Percentiles rank a stretch among this genome's conserved stretches.
These are phyloP conservation scores for Drosophila funebris DNA, from an alignment of 1,140 invertebrate species.

Conservation along the genomic window DNA sequence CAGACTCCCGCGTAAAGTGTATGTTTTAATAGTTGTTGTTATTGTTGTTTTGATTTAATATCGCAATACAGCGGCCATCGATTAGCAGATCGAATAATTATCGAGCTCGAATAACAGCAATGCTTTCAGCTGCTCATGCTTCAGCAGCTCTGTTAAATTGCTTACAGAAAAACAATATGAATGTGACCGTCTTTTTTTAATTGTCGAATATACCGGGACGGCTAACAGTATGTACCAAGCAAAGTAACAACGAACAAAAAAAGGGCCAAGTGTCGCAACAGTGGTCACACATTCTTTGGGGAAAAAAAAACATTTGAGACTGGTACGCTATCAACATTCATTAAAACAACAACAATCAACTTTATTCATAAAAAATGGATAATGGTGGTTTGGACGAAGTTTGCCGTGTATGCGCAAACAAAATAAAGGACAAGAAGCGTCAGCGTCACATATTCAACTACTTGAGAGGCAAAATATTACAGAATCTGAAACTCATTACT, in stretches of 20 bases:
- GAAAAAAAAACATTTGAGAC: background rate
- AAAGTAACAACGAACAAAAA: too few relatives aligned
- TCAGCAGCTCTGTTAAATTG: too few relatives aligned
- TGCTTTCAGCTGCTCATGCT: too few relatives aligned
- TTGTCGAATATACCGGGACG: too few relatives aligned
- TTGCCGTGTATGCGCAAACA: conserved; percentile 64
- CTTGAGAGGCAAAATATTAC: conserved; percentile 45
- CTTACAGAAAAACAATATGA: too few relatives aligned
- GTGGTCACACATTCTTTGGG: background rate
- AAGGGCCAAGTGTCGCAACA: too few relatives aligned
- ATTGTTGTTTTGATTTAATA: conserved; percentile 5
- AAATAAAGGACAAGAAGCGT: conserved; percentile 46
- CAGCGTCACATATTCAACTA: conserved; percentile 56
- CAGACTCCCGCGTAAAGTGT: conserved; percentile 19
- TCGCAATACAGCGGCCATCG: too few relatives aligned
- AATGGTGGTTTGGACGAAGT: conserved; percentile 28
- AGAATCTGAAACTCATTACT: conserved; percentile 54
- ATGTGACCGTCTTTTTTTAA: too few relatives aligned
- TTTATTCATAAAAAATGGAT: conserved; percentile 46
- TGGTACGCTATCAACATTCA: background rate
- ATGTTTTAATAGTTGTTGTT: background rate
- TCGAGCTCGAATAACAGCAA: too few relatives aligned
- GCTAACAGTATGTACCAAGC: too few relatives aligned
- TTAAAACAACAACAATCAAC: background rate
- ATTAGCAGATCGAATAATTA: background rate